Evolutionary conservation across 2,888 invertebrate genomes (phyloP).

Genomic region (Tuberolachnus salignus): DNA sequence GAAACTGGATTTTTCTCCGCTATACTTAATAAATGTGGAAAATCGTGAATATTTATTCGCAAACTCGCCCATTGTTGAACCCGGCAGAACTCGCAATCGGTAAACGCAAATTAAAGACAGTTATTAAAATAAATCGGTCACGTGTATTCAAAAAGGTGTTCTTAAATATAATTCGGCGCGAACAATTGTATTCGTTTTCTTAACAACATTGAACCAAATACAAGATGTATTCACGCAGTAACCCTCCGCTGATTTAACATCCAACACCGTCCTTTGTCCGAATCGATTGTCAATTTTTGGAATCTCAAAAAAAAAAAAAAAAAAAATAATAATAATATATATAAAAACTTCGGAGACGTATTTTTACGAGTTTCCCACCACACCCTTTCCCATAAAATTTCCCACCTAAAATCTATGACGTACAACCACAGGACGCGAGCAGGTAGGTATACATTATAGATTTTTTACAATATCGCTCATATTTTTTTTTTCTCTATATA

Average conservation of each 20-base stretch:
- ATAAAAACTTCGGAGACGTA: too few relatives aligned
- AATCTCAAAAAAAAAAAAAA: background rate
- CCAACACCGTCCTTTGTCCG: background rate
- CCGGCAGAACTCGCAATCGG: background rate
- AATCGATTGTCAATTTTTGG: background rate
- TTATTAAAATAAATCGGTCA: constrained; percentile 10
- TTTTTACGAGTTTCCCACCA: too few relatives aligned
- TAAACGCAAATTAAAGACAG: background rate
- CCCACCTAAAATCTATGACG: too few relatives aligned
- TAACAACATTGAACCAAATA: constrained; percentile 7
- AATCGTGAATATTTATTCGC: background rate
- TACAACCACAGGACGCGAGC: too few relatives aligned
- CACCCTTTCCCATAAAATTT: too few relatives aligned
- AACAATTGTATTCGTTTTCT: constrained; percentile 4
- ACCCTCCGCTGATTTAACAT: background rate
- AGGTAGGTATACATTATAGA: too few relatives aligned
- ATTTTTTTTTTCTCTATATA: too few relatives aligned
- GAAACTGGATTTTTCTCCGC: background rate
- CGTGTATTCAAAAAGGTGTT: background rate
- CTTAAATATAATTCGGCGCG: background rate
- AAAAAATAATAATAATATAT: too few relatives aligned
- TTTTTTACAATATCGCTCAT: too few relatives aligned
- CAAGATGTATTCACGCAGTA: constrained; percentile 2
- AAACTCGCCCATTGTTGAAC: constrained; percentile 5
- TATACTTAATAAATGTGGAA: too few relatives aligned